Evolutionary conservation across 2,113 vertebrate genomes (phyloP).

Genomic region (Cochlearius cochlearius): DNA sequence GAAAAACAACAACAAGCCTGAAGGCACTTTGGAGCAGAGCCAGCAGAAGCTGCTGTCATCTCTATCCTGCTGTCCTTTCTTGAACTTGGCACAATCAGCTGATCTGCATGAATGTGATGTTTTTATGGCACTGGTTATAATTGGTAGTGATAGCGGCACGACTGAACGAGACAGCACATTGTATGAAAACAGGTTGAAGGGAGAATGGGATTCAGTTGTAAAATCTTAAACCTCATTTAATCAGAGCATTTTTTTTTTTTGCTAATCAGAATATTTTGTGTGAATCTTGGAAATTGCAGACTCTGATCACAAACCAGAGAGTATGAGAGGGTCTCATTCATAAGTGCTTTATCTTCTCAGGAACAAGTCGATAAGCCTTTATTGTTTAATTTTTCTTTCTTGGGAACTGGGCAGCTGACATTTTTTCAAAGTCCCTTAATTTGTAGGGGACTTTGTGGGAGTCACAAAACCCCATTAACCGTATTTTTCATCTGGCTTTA

Average conservation of each 20-base stretch:
- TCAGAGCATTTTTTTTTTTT: background rate
- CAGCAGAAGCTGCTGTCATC: conserved; percentile 50
- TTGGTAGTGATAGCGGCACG: conserved; percentile 16
- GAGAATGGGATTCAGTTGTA: conserved; percentile 25
- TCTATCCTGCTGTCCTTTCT: conserved; percentile 60
- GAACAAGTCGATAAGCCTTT: conserved; percentile 67
- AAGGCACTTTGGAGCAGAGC: conserved; percentile 26
- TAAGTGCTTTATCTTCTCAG: conserved; percentile 64
- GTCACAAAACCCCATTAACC: conserved; percentile 68
- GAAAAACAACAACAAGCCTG: conserved; percentile 37
- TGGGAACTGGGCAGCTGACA: conserved; percentile 63
- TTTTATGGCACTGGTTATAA: conserved; percentile 57
- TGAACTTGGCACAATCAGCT: conserved; percentile 66
- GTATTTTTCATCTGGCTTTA: conserved; percentile 68
- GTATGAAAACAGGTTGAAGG: conserved; percentile 45
- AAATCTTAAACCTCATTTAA: conserved; percentile 48
- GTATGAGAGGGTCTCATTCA: conserved; percentile 55
- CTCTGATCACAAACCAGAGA: conserved; percentile 56
- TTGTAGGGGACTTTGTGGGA: conserved; percentile 70
- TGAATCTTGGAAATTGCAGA: conserved; percentile 38
- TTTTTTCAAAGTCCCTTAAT: conserved; percentile 71
- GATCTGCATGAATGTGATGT: conserved; percentile 57
- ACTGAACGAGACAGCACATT: background rate
- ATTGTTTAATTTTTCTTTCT: conserved; percentile 72
- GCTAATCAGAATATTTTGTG: conserved; percentile 61